Percentiles rank a stretch among this genome's conserved stretches.
Evolutionary conservation across 2,113 vertebrate genomes (phyloP).

Genomic region (Baryphthengus martii): DNA sequence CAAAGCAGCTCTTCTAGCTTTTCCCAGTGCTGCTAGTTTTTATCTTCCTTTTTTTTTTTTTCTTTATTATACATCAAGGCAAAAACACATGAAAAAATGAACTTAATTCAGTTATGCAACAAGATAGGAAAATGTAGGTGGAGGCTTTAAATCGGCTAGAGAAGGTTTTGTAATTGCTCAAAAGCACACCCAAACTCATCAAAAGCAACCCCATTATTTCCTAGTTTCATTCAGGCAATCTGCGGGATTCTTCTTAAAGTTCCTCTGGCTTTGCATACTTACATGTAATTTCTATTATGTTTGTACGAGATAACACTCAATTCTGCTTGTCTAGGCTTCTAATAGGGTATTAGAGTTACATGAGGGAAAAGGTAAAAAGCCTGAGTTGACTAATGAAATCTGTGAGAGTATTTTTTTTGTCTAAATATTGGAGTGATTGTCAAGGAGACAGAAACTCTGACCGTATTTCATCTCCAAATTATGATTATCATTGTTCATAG

Average conservation of each 20-base stretch:
- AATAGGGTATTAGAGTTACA: background rate
- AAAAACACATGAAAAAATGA: background rate
- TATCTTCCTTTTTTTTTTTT: too few relatives aligned
- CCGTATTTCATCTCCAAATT: conserved; percentile 40
- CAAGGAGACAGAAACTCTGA: conserved; percentile 52
- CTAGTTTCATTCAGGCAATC: background rate
- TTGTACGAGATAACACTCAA: background rate
- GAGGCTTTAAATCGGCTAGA: background rate
- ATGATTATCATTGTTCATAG: conserved; percentile 50
- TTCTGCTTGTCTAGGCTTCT: background rate
- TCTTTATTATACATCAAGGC: background rate
- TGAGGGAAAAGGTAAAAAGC: conserved; percentile 26
- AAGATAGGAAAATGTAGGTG: background rate
- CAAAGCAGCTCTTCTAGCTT: background rate
- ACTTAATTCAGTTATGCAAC: background rate
- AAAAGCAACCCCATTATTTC: background rate
- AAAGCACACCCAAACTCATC: background rate
- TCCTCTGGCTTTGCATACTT: background rate
- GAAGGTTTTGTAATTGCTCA: background rate
- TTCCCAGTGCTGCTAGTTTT: background rate
- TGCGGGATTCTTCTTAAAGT: background rate
- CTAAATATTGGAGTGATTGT: conserved; percentile 60
- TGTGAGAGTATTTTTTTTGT: background rate
- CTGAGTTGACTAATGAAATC: conserved; percentile 24
- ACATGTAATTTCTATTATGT: background rate